Conservation (phyloP, 2,113 vertebrate species). For the Hippocampus comes region DNA sequence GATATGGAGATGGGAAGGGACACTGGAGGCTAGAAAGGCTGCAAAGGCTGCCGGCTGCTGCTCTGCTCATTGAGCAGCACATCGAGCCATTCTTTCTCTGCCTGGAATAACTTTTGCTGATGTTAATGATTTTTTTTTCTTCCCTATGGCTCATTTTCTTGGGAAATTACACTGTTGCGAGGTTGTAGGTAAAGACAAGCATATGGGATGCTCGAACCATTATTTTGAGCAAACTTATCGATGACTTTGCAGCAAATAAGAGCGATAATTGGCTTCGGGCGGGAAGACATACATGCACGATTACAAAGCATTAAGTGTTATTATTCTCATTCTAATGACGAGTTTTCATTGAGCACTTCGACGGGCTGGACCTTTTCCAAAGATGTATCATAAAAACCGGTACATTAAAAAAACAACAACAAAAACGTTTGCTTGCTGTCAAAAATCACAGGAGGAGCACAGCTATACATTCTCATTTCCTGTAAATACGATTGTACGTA, state of each 20-base stretch:
- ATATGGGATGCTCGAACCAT: slow-evolving; percentile 19
- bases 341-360: background rate
- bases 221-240: slow-evolving; percentile 5
- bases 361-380: slow-evolving; percentile 5
- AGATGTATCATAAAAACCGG: background rate
- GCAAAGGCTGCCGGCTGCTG: slow-evolving; percentile 59
- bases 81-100: slow-evolving; percentile 50
- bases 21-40: slow-evolving; percentile 52
- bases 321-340: background rate
- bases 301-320: background rate
- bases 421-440: background rate
- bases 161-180: slow-evolving; percentile 56
- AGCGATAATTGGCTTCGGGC: slow-evolving; percentile 8
- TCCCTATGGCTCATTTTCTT: slow-evolving; percentile 62
- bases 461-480: slow-evolving; percentile 1
- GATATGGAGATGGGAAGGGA: slow-evolving; percentile 44
- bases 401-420: background rate
- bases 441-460: slow-evolving; percentile 3
- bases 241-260: slow-evolving; percentile 17
- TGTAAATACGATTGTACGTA: background rate
- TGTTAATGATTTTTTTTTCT: slow-evolving; percentile 58
- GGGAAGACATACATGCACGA: background rate
- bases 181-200: slow-evolving; percentile 44
- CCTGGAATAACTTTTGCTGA: slow-evolving; percentile 66
- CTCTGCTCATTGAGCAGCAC: slow-evolving; percentile 54